Conservation (phyloP, 2,113 vertebrate genomes). For the Callithrix jacchus region DNA sequence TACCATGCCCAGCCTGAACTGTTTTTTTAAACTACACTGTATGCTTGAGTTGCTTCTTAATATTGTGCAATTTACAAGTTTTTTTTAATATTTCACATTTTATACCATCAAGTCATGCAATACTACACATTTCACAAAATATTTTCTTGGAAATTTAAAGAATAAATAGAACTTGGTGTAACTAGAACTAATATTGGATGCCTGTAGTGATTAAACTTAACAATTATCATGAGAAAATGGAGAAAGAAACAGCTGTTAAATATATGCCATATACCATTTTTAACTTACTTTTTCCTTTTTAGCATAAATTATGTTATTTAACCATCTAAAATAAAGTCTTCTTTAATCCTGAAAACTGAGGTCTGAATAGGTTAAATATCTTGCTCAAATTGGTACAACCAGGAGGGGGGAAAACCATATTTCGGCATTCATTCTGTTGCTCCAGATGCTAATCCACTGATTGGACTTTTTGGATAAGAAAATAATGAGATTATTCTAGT, state of each 20-base stretch:
- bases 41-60: constrained; percentile 47
- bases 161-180: constrained; percentile 16
- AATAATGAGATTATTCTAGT: neutral
- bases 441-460: neutral
- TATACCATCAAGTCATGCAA: constrained; percentile 4
- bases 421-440: neutral
- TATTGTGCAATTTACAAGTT: constrained; percentile 51
- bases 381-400: neutral
- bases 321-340: neutral
- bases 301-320: neutral
- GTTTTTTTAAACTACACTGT: neutral
- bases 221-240: neutral
- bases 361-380: neutral
- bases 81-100: constrained; percentile 58
- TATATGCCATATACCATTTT: neutral
- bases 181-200: neutral
- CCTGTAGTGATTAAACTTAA: neutral
- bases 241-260: constrained; percentile 13
- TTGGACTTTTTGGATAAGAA: neutral
- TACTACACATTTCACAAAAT: constrained; percentile 25
- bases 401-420: neutral
- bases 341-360: neutral
- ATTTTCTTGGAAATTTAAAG: constrained; percentile 40
- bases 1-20: too few relatives aligned
- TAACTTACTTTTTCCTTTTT: neutral